Conservation (phyloP, 2,888 invertebrate species). For the Boloria selene region DNA sequence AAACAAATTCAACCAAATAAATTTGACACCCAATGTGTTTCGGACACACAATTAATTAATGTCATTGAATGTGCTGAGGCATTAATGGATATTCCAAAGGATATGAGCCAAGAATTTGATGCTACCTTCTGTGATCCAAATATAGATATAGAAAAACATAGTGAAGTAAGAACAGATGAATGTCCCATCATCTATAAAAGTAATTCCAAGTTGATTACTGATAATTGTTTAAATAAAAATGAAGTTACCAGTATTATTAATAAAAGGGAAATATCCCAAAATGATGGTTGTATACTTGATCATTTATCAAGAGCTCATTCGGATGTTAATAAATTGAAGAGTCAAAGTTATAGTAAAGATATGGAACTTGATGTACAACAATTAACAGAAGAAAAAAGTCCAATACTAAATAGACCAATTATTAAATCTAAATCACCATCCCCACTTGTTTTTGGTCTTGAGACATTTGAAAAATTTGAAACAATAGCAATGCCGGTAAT, state of each 20-base stretch:
- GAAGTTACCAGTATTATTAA: neutral
- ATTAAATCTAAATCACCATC: conserved; percentile 37
- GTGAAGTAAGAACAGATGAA: neutral
- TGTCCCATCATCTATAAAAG: neutral
- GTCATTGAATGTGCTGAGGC: conserved; percentile 65
- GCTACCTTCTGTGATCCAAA: conserved; percentile 44
- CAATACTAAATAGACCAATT: conserved; percentile 49
- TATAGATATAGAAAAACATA: neutral
- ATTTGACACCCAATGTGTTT: conserved; percentile 67
- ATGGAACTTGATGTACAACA: conserved; percentile 18
- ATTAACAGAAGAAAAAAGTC: conserved; percentile 49
- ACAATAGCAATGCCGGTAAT: conserved; percentile 56
- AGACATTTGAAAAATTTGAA: conserved; percentile 69
- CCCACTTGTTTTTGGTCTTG: conserved; percentile 56
- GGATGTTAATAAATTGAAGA: neutral
- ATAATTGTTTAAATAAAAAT: neutral
- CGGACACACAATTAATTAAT: conserved; percentile 66
- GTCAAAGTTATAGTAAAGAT: neutral
- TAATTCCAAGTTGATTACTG: neutral
- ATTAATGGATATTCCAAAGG: conserved; percentile 45
- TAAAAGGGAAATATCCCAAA: neutral
- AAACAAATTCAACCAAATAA: conserved; percentile 43
- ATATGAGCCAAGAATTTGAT: conserved; percentile 64
- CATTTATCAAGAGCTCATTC: neutral
- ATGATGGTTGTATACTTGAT: neutral